Base-by-base conservation (phyloP, 2,888 invertebrate species). In the Epinotia demarniana region DNA sequence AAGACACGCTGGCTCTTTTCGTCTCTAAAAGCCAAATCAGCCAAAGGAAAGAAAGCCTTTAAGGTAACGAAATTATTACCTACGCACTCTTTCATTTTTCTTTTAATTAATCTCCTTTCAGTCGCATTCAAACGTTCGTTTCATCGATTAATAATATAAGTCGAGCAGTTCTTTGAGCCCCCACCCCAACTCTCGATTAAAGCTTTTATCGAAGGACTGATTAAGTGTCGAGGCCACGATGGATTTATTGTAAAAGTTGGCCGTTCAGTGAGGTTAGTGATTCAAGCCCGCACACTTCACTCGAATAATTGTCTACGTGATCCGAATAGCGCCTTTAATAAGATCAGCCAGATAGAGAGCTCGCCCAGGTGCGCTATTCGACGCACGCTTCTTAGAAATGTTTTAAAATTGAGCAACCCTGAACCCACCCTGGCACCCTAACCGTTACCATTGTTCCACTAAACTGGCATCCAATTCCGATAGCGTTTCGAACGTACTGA, bases 181-280 rank as follows among this genome's bases (percentile, higher is more conserved):
- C 87, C 90, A 89, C 85, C 86, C 89, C 89, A 91, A 91, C 88
- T 90, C 90, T 84, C 91, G 93, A 93, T 93, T 93, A 92, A 92
- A 91, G 92, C 92, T 92, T 93, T 92, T 93, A 93, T 93, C 92
- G 90, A 88, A 87, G 89, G 90, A 90, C 92, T 93, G 93, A 93
- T 93, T 94, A 94, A 93, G 92, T 94, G 93, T 93, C 92, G 92
- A 92, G 90, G 88, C 89, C 86, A 85, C 89, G 92, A 93, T 91
- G 92, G 92, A 93, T 93, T 94, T 93, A 94, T 94, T 93, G 93
- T 93, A 92, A 94, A 94, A 94, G 93, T 94, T 93, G 87, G 90
- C 87, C 92, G 91, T 92, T 92, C 92, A 85, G 86, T 88, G 91
- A 92, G 92, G 92, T 91, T 92, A 93, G 93, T 92, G 92, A 93